phyloP scores from a whole-genome alignment of 2,888 invertebrate genomes.

The Glyphotaelius pellucidus region DNA sequence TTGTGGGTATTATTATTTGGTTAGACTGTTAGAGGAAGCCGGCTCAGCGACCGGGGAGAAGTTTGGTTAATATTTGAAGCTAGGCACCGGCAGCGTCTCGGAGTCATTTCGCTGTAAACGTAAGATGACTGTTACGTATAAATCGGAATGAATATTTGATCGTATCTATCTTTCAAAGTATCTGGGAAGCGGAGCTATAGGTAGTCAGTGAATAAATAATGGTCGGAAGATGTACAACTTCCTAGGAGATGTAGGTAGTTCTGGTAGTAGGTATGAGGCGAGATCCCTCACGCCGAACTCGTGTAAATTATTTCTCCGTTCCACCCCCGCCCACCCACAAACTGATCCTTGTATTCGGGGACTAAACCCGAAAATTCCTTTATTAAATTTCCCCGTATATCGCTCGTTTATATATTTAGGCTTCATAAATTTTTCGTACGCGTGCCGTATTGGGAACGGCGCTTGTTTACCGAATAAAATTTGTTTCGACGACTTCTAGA shows the following conservation, averaged over 20 bases:
- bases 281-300: slow-evolving; percentile 43
- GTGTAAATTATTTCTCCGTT: slow-evolving; percentile 57
- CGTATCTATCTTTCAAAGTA: slow-evolving; percentile 63
- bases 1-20: neutral
- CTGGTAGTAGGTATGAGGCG: neutral
- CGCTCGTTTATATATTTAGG: slow-evolving; percentile 56
- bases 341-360: slow-evolving; percentile 45
- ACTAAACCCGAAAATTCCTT: slow-evolving; percentile 56
- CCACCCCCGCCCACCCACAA: slow-evolving; percentile 26
- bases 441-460: slow-evolving; percentile 59
- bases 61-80: slow-evolving; percentile 2
- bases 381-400: slow-evolving; percentile 59
- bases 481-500: slow-evolving; percentile 54
- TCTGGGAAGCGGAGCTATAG: slow-evolving; percentile 51
- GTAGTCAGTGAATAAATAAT: slow-evolving; percentile 63
- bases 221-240: slow-evolving; percentile 49
- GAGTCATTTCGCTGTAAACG: slow-evolving; percentile 62
- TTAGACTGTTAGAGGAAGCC: neutral
- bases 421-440: slow-evolving; percentile 58
- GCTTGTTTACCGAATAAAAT: slow-evolving; percentile 61
- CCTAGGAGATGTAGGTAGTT: neutral
- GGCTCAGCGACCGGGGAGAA: neutral
- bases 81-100: slow-evolving; percentile 14
- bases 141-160: slow-evolving; percentile 66
- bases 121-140: slow-evolving; percentile 65